Base-by-base conservation (phyloP, 2,113 vertebrate genomes). In the Rallus limicola region DNA sequence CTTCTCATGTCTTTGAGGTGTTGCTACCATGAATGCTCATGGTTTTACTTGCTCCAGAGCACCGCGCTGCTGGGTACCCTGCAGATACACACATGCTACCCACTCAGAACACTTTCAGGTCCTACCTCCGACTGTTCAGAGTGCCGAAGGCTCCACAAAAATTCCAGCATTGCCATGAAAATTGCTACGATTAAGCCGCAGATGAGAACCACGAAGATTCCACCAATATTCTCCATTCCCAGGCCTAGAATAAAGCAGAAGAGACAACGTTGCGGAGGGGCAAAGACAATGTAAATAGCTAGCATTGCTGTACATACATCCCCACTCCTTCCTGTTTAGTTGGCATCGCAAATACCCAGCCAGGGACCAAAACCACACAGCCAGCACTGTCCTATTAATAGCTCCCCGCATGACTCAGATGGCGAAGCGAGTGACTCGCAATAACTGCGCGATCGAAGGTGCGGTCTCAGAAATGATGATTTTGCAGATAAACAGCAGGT, bases 141-240 rank as follows among this genome's bases (percentile, higher is more conserved):
- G 93, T 99, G 99, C 59, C 98, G 99, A 87, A 99, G 98, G 97
- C 99, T 99, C 99, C 99, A 99, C 84, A 99, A 97, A 98, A 99
- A 99, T 97, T 99, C 99, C 98, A 99, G 97, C 98, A 99, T 98
- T 24, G 99, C 99, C 99, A 99, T 99, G 97, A 99, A 98, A 98
- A 99, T 99, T 62, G 99, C 99, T 97, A 99, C 99, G 95, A 99
- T 98, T 96, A 99, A 98, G 85, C 99, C 99, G 91, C 99, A 99
- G 97, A 99, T 99, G 97, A 99, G 98, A 97, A 99, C 99, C 97
- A 99, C 99, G 26, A 99, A 99, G 98, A 99, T 99, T 76, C 99
- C 99, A 42, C 99, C 99, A 36, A 99, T 99, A 89, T 99, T 99
- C 98, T 99, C 99, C 99, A 99, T 99, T 44, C 99, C 99, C 87